phyloP scores from a whole-genome alignment of 2,797 vertebrate species.

The Hapalemur alaotrensis region DNA sequence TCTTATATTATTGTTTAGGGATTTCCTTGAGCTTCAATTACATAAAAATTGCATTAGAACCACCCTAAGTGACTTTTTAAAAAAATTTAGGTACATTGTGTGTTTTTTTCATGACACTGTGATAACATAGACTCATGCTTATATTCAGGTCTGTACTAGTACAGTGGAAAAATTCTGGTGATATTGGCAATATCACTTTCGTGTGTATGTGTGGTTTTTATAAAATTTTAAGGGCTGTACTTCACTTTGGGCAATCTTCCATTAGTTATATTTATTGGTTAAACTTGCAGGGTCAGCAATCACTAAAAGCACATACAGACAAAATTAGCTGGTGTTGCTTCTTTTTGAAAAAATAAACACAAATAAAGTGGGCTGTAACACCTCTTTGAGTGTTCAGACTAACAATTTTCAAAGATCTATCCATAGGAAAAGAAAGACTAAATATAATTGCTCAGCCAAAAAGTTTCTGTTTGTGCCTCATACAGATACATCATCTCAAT shows the following conservation, averaged over 20 bases:
- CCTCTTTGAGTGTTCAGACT: constrained; percentile 30
- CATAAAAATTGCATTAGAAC: neutral
- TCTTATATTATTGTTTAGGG: neutral
- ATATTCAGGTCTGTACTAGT: neutral
- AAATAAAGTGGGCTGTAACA: constrained; percentile 39
- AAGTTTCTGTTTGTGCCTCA: neutral
- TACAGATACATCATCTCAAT: constrained; percentile 25
- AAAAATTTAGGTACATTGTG: neutral
- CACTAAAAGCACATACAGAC: neutral
- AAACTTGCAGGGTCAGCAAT: constrained; percentile 48
- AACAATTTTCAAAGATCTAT: constrained; percentile 21
- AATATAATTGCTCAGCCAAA: constrained; percentile 25
- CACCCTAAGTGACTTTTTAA: neutral
- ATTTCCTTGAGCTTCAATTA: neutral
- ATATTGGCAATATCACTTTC: neutral
- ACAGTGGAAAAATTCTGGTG: neutral
- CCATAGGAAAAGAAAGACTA: constrained; percentile 32
- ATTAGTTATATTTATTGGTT: neutral
- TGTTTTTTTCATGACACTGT: neutral
- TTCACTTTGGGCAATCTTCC: neutral
- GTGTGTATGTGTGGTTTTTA: neutral
- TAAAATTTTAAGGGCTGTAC: neutral
- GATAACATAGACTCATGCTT: neutral
- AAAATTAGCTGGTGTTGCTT: constrained; percentile 6
- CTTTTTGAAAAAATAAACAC: constrained; percentile 16